Percentiles rank a stretch among this genome's conserved stretches.
These are phyloP conservation scores for Xyrauchen texanus DNA, from an alignment of 2,113 vertebrate species.

Conservation along the genomic window DNA sequence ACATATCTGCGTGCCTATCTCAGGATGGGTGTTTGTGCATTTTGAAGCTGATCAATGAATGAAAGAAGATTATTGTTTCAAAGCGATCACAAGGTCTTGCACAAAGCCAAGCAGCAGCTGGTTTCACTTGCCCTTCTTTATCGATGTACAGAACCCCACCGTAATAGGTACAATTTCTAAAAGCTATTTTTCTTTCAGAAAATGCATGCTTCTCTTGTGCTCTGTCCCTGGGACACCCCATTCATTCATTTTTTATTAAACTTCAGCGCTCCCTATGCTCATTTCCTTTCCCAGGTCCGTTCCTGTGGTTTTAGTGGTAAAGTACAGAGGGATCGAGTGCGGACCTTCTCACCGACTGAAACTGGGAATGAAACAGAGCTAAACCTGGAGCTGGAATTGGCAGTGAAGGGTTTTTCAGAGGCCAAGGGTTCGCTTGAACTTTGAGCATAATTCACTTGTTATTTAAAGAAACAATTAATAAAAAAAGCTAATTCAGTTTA, in stretches of 20 bases:
- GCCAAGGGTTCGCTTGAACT: slow-evolving; percentile 15
- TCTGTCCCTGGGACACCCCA: slow-evolving; percentile 75
- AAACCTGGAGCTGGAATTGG: slow-evolving; percentile 32
- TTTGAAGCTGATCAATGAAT: slow-evolving; percentile 40
- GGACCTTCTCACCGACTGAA: slow-evolving; percentile 63
- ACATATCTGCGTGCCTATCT: slow-evolving; percentile 66
- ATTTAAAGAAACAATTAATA: slow-evolving; percentile 4
- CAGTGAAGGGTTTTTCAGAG: slow-evolving; percentile 16
- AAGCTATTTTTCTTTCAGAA: slow-evolving; percentile 50
- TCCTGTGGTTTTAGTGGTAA: slow-evolving; percentile 71
- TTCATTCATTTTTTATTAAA: slow-evolving; percentile 82
- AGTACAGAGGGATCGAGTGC: slow-evolving; percentile 70
- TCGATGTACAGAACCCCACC: slow-evolving; percentile 59
- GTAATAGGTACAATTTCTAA: slow-evolving; percentile 60
- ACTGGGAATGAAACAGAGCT: slow-evolving; percentile 45
- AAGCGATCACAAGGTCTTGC: slow-evolving; percentile 60
- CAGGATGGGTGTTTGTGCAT: slow-evolving; percentile 43
- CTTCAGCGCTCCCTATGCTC: slow-evolving; percentile 74
- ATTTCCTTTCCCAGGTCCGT: slow-evolving; percentile 68
- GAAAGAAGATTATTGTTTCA: slow-evolving; percentile 59
- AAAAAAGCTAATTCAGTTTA: too few relatives aligned
- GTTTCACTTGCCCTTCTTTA: slow-evolving; percentile 70
- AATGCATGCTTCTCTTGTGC: slow-evolving; percentile 28
- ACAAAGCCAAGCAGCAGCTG: slow-evolving; percentile 61
- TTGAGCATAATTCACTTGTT: slow-evolving; percentile 42